Evolutionary conservation across 1,140 invertebrate species (phyloP).

Genomic region (Eurytemora carolleeae): DNA sequence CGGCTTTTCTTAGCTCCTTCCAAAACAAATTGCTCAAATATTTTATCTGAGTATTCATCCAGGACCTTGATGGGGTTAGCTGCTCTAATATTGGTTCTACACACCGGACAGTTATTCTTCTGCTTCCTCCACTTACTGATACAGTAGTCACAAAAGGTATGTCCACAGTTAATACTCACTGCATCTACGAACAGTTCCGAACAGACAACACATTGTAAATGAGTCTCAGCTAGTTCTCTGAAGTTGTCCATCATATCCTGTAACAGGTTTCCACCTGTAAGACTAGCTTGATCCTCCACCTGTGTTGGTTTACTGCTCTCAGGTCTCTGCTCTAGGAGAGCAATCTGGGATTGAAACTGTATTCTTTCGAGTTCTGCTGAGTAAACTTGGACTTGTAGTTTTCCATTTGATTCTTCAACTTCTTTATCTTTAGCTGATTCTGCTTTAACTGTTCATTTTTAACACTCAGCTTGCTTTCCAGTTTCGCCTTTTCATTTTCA

Average conservation of each 20-base stretch:
- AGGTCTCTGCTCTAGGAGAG: no score
- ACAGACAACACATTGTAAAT: slow-evolving; percentile 55
- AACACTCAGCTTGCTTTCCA: no score
- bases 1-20: neutral
- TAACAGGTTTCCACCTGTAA: no score
- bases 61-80: neutral
- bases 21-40: neutral
- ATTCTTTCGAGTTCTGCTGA: no score
- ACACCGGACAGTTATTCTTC: slow-evolving; percentile 49
- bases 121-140: slow-evolving; percentile 49
- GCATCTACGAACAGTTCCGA: slow-evolving; percentile 46
- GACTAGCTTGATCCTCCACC: no score
- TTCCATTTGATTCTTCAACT: no score
- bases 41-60: neutral
- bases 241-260: slow-evolving; percentile 27
- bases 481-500: no score
- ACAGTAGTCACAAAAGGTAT: slow-evolving; percentile 53
- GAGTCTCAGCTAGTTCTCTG: slow-evolving; percentile 44
- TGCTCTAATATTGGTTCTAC: slow-evolving; percentile 29
- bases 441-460: no score
- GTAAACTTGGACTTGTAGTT: no score
- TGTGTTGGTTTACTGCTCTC: no score
- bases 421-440: no score
- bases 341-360: no score
- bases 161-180: slow-evolving; percentile 45